Evolutionary conservation across 2,888 invertebrate genomes (phyloP).

Genomic region (Agriopis marginaria): DNA sequence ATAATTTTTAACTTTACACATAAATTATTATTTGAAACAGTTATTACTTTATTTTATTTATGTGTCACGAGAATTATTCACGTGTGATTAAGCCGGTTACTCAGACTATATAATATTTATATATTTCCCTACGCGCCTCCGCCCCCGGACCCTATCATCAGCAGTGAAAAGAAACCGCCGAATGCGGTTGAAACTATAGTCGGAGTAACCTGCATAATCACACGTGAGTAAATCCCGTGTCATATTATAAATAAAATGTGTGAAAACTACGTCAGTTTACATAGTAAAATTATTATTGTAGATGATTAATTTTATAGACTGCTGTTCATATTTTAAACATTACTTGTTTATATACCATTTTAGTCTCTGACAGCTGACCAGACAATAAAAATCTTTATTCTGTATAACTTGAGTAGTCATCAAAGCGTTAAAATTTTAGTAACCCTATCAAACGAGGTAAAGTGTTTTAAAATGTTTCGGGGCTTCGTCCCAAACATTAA

Average conservation of each 20-base stretch:
- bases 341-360: slow-evolving; percentile 38
- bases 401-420: slow-evolving; percentile 30
- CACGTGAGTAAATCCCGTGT: no score
- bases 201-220: no score
- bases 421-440: slow-evolving; percentile 22
- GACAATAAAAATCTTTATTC: slow-evolving; percentile 67
- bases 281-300: background rate
- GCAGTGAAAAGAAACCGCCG: no score
- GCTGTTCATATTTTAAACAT: slow-evolving; percentile 41
- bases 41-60: background rate
- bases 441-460: slow-evolving; percentile 23
- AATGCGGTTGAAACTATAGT: no score
- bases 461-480: slow-evolving; percentile 21
- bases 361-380: slow-evolving; percentile 57
- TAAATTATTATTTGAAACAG: background rate
- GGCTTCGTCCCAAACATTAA: slow-evolving; percentile 10
- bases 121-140: no score
- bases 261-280: no score
- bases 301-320: slow-evolving; percentile 34
- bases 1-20: slow-evolving; percentile 8
- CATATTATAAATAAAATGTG: no score
- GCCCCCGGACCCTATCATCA: no score
- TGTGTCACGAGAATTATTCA: no score
- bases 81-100: no score
- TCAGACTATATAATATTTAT: no score